Evolutionary conservation across 2,797 vertebrate species (phyloP).

Genomic region (Pogoniulus pusillus): DNA sequence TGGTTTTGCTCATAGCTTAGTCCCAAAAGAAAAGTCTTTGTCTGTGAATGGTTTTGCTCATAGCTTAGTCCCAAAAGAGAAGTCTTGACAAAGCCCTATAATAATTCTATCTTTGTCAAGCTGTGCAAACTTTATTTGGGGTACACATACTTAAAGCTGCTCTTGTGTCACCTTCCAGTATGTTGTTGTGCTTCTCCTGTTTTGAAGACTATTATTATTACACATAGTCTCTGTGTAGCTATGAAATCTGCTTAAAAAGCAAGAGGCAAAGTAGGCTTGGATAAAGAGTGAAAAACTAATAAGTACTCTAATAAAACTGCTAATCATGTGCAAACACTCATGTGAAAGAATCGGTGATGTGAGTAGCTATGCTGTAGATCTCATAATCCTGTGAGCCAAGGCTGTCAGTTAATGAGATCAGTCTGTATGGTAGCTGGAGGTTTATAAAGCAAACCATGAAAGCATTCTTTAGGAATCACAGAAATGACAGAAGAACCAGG

Average conservation of each 20-base stretch:
- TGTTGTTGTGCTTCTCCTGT: background rate
- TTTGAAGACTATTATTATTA: background rate
- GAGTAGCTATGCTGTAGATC: background rate
- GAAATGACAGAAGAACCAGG: background rate
- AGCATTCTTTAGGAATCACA: conserved; percentile 7
- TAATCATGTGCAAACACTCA: background rate
- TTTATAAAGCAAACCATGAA: background rate
- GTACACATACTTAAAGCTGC: background rate
- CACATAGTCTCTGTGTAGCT: background rate
- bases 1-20: background rate
- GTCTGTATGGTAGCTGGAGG: background rate
- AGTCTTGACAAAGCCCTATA: background rate
- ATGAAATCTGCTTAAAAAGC: background rate
- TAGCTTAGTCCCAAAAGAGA: background rate
- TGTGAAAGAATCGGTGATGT: background rate
- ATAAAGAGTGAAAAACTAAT: conserved; percentile 10
- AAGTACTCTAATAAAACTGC: conserved; percentile 21
- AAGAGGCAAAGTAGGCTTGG: conserved; percentile 1
- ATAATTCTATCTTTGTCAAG: background rate
- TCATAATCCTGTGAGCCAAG: background rate
- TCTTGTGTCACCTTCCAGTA: background rate
- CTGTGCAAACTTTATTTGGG: background rate
- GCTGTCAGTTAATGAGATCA: background rate
- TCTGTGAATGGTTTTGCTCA: background rate
- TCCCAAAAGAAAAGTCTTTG: background rate